Conservation (phyloP, 2,113 vertebrate genomes). For the Capra hircus region DNA sequence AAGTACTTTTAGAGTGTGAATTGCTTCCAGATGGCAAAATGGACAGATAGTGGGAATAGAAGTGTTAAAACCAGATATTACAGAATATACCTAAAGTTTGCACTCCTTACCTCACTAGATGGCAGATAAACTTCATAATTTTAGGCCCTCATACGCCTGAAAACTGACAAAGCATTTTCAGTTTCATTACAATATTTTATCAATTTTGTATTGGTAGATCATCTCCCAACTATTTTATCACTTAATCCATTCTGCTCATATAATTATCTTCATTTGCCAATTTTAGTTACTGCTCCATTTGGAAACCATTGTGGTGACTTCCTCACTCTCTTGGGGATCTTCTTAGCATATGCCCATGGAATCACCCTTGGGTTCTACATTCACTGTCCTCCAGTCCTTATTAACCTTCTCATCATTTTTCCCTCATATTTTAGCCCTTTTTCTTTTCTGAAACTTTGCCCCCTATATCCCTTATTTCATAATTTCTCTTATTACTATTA, state of each 20-base stretch:
- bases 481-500: background rate
- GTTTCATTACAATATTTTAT: background rate
- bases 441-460: background rate
- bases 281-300: conserved; percentile 1
- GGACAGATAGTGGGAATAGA: background rate
- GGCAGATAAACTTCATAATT: background rate
- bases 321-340: background rate
- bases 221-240: background rate
- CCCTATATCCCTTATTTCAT: background rate
- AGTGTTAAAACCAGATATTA: background rate
- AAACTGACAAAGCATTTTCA: background rate
- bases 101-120: background rate
- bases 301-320: background rate
- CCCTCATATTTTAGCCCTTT: background rate
- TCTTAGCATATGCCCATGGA: background rate
- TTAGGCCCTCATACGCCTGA: background rate
- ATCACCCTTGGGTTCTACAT: background rate
- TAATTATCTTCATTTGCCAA: background rate
- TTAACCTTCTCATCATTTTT: background rate
- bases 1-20: background rate
- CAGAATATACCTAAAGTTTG: background rate
- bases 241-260: background rate
- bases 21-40: background rate
- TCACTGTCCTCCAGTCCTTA: background rate
- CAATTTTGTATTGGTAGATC: background rate